Conservation (phyloP, 2,113 vertebrate genomes). For the Paramisgurnus dabryanus region DNA sequence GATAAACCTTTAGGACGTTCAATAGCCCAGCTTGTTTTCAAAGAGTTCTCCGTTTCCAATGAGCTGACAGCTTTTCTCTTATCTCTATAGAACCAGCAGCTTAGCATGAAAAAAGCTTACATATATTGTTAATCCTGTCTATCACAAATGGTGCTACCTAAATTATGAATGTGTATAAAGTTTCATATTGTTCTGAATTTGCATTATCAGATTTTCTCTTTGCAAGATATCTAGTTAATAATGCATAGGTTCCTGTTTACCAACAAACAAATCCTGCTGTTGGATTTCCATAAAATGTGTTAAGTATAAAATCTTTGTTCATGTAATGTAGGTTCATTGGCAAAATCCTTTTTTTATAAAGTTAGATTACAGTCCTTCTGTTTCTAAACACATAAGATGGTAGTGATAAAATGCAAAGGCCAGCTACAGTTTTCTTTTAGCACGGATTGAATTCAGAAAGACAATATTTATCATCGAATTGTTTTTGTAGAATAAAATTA, state of each 20-base stretch:
- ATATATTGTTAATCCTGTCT: constrained; percentile 19
- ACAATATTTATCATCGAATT: constrained; percentile 1
- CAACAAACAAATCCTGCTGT: background rate
- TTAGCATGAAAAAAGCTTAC: background rate
- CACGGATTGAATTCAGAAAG: background rate
- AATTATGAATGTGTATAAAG: background rate
- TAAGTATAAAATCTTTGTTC: background rate
- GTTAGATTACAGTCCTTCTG: background rate
- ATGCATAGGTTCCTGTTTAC: background rate
- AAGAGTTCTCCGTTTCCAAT: background rate
- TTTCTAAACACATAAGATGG: background rate
- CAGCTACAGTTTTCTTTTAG: background rate
- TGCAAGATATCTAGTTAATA: background rate
- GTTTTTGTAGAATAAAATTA: background rate
- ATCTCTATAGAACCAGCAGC: constrained; percentile 10
- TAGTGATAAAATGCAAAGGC: background rate
- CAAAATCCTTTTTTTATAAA: background rate
- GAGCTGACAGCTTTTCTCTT: constrained; percentile 16
- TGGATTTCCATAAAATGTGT: background rate
- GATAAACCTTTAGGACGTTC: constrained; percentile 1
- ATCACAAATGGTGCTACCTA: background rate
- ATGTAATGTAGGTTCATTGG: background rate
- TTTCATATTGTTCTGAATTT: background rate
- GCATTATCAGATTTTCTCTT: background rate
- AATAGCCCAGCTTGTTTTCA: constrained; percentile 1